Evolutionary conservation across 1,140 invertebrate species (phyloP).

Genomic region (Proales similis): DNA sequence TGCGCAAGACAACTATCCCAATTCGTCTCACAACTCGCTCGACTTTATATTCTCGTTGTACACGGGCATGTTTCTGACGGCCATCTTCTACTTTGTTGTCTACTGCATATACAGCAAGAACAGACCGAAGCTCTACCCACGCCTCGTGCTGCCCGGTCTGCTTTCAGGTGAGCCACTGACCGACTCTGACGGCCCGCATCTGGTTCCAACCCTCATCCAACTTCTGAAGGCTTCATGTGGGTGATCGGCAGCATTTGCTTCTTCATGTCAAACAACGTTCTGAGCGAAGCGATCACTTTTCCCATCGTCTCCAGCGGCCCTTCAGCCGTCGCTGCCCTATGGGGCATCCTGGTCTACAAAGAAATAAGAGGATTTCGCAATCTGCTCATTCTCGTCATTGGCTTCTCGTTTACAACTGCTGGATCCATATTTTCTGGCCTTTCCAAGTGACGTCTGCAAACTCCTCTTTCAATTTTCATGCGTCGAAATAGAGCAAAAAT

Average conservation of each 20-base stretch:
- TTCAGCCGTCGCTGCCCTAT: conserved; percentile 40
- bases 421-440: conserved; percentile 28
- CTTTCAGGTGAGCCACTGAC: conserved; percentile 42
- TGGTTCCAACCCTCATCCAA: neutral
- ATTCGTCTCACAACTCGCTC: conserved; percentile 44
- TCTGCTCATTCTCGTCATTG: conserved; percentile 19
- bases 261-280: conserved; percentile 53
- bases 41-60: conserved; percentile 55
- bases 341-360: conserved; percentile 43
- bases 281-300: conserved; percentile 53
- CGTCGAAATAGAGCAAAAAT: too few relatives aligned
- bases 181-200: neutral
- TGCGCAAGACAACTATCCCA: conserved; percentile 46
- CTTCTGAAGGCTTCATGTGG: conserved; percentile 51
- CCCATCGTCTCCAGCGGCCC: conserved; percentile 48
- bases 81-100: conserved; percentile 49
- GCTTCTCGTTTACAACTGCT: conserved; percentile 15
- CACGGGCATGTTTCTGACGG: conserved; percentile 52
- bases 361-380: conserved; percentile 40
- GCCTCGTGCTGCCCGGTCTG: conserved; percentile 51
- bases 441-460: conserved; percentile 18
- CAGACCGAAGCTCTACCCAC: conserved; percentile 49
- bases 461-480: too few relatives aligned
- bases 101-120: conserved; percentile 49
- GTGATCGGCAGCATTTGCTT: conserved; percentile 50